Conservation (phyloP, 2,797 vertebrate species). For the Lepus townsendii region DNA sequence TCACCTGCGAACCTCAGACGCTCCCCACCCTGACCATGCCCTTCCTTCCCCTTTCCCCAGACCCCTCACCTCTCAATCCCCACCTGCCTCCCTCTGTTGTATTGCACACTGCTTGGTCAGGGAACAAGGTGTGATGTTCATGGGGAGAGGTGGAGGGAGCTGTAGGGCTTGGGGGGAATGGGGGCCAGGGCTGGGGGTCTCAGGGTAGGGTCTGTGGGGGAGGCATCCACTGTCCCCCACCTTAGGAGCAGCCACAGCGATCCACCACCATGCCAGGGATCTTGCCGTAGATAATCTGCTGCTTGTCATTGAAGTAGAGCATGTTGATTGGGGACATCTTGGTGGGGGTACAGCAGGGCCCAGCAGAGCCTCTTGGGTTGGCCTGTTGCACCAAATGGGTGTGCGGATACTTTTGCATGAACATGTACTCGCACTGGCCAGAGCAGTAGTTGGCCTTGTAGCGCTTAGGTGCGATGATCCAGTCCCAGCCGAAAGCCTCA, state of each 20-base stretch:
- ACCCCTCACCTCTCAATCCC: conserved; percentile 64
- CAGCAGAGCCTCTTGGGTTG: conserved; percentile 97
- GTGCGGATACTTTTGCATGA: conserved; percentile 99
- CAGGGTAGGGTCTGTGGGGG: conserved; percentile 66
- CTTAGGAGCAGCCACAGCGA: conserved; percentile 97
- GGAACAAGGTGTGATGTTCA: conserved; percentile 81
- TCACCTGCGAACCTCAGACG: conserved; percentile 82
- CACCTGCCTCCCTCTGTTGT: conserved; percentile 81
- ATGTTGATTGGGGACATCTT: conserved; percentile 99
- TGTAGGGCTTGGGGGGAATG: conserved; percentile 55
- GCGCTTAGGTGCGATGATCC: conserved; percentile 99
- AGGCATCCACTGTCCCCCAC: conserved; percentile 75
- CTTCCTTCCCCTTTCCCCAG: conserved; percentile 67
- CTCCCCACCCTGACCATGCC: conserved; percentile 86
- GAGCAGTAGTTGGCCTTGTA: conserved; percentile 99
- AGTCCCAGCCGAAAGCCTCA: conserved; percentile 99
- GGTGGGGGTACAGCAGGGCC: conserved; percentile 98
- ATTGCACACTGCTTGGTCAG: conserved; percentile 83
- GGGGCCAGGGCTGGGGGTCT: conserved; percentile 66
- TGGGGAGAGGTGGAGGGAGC: conserved; percentile 75
- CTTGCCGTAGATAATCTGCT: conserved; percentile 99
- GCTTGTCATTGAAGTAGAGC: conserved; percentile 99
- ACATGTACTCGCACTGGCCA: conserved; percentile 99
- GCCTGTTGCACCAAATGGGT: conserved; percentile 99
- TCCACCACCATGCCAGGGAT: conserved; percentile 99